These are phyloP conservation scores for Mycetomoellerius zeteki DNA, from an alignment of 1,140 invertebrate genomes.

Conservation along the genomic window DNA sequence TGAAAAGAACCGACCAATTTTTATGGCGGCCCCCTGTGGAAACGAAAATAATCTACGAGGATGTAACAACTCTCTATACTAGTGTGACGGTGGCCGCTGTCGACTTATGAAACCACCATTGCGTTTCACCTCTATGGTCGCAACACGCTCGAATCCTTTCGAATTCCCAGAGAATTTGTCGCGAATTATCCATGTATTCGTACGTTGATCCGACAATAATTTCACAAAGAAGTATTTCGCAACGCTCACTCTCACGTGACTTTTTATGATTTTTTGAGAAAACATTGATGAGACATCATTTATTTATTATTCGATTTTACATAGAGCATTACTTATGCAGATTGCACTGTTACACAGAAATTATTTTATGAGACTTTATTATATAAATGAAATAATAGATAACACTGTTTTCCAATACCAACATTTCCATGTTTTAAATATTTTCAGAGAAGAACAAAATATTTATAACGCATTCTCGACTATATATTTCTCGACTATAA, in stretches of 20 bases:
- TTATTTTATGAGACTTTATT: conserved; percentile 11
- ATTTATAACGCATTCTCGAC: background rate
- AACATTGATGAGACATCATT: background rate
- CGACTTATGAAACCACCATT: conserved; percentile 25
- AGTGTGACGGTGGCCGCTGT: background rate
- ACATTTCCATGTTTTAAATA: background rate
- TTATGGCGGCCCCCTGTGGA: conserved; percentile 64
- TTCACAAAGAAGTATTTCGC: background rate
- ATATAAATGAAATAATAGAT: background rate
- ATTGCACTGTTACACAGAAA: background rate
- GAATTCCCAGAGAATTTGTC: conserved; percentile 52
- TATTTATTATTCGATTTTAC: background rate
- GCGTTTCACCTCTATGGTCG: conserved; percentile 36
- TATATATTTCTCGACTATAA: conserved; percentile 5
- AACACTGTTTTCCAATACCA: background rate
- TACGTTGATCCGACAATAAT: background rate
- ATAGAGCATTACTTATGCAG: background rate
- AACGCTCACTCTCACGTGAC: background rate
- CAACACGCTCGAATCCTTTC: background rate
- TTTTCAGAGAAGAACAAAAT: conserved; percentile 9
- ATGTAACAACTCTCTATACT: conserved; percentile 43
- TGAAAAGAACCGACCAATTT: conserved; percentile 70
- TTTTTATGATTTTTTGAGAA: background rate
- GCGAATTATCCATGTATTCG: conserved; percentile 33
- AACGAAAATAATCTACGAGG: conserved; percentile 72